phyloP scores from a whole-genome alignment of 1,140 invertebrate genomes.

The Drosophila tsacasi region DNA sequence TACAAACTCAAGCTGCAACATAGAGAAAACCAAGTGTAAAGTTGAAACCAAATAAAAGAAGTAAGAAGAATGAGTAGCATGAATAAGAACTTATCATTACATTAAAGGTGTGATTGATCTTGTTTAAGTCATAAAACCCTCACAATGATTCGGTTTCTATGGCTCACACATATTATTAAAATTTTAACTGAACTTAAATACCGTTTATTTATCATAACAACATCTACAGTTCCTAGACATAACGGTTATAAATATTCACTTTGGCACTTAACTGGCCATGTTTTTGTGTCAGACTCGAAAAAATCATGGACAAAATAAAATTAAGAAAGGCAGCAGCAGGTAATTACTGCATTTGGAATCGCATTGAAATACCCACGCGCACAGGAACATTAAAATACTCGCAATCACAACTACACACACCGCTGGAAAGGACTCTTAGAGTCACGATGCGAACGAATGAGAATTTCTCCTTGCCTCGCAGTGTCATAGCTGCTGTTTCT shows the following conservation, averaged over 20 bases:
- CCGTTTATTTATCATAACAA: conserved; percentile 10
- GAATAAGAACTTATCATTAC: background rate
- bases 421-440: conserved; percentile 48
- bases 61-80: background rate
- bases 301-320: conserved; percentile 73
- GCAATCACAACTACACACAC: conserved; percentile 14
- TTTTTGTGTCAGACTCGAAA: conserved; percentile 59
- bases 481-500: conserved; percentile 26
- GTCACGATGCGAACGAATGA: conserved; percentile 48
- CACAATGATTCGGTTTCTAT: background rate
- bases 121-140: background rate
- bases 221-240: conserved; percentile 3
- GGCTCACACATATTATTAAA: background rate
- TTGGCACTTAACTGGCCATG: conserved; percentile 66
- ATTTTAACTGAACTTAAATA: background rate
- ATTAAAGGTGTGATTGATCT: background rate
- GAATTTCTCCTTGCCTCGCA: conserved; percentile 29
- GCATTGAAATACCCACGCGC: conserved; percentile 56
- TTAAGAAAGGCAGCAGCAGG: conserved; percentile 47
- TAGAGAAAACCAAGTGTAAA: background rate
- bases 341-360: conserved; percentile 78
- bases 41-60: no score
- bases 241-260: conserved; percentile 62
- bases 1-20: no score
- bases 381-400: conserved; percentile 16